These are phyloP conservation scores for Parnassius orleans DNA, from an alignment of 2,888 invertebrate species.

Conservation along the genomic window DNA sequence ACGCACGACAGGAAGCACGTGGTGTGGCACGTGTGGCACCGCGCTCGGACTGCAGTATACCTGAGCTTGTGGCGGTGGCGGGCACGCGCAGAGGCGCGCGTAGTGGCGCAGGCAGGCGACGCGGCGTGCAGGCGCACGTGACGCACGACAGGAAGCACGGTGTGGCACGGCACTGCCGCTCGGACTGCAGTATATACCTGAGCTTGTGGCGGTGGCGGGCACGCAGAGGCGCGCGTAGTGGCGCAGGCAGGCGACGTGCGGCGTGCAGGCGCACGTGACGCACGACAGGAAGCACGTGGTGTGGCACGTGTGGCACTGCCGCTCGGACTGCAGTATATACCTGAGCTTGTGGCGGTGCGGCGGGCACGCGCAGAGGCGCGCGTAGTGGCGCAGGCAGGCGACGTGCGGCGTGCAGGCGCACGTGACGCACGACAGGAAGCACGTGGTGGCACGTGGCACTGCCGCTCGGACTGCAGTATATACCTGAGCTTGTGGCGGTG, in stretches of 20 bases:
- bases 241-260: neutral
- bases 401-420: conserved; percentile 88
- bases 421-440: conserved; percentile 96
- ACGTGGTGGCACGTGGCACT: conserved; percentile 87
- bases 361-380: neutral
- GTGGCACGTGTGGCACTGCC: too few relatives aligned
- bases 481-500: too few relatives aligned
- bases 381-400: too few relatives aligned
- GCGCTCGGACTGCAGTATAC: too few relatives aligned
- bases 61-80: neutral
- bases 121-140: conserved; percentile 87
- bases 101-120: too few relatives aligned
- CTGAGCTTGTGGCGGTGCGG: neutral
- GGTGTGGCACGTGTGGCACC: neutral
- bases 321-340: too few relatives aligned
- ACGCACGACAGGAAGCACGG: conserved; percentile 98
- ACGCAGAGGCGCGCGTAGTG: neutral
- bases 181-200: too few relatives aligned
- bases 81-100: too few relatives aligned
- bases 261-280: neutral
- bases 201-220: too few relatives aligned
- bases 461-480: too few relatives aligned
- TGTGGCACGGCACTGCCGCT: conserved; percentile 79
- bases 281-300: too few relatives aligned
- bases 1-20: too few relatives aligned